A percentile compares a stretch with the other conserved stretches of the same genome.
phyloP scores from a whole-genome alignment of 1,140 invertebrate genomes.

The Phymorhynchus buccinoides region DNA sequence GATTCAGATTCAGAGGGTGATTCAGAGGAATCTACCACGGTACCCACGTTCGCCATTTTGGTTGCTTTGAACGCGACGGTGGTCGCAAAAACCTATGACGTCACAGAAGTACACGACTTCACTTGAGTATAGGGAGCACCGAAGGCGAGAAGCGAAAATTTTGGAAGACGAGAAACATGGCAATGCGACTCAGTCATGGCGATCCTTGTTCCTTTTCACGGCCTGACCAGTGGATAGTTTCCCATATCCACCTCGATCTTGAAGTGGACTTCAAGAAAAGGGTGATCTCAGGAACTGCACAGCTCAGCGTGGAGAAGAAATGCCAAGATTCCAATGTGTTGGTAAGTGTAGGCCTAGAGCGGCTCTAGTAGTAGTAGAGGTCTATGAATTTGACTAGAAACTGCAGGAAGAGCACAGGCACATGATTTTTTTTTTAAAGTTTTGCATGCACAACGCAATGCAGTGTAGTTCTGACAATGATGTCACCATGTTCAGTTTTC shows the following conservation, averaged over 20 bases:
- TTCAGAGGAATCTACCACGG: too few species aligned
- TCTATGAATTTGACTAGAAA: too few species aligned
- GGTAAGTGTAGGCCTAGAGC: constrained; percentile 54
- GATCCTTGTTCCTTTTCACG: constrained; percentile 83
- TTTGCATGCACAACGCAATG: too few species aligned
- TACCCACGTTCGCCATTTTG: too few species aligned
- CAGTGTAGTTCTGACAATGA: too few species aligned
- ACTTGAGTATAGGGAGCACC: not conserved
- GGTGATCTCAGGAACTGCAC: constrained; percentile 71
- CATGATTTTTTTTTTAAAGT: too few species aligned
- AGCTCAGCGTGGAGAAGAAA: constrained; percentile 67
- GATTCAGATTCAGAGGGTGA: too few species aligned
- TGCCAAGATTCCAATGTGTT: constrained; percentile 52
- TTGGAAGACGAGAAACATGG: constrained; percentile 39
- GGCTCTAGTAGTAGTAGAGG: too few species aligned
- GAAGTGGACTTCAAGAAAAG: constrained; percentile 77
- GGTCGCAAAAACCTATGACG: not conserved
- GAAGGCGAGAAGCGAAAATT: not conserved
- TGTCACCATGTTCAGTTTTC: too few species aligned
- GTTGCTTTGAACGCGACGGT: constrained; percentile 45
- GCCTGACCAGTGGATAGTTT: constrained; percentile 78
- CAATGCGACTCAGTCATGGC: constrained; percentile 74
- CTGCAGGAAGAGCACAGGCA: too few species aligned
- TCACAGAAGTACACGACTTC: not conserved
- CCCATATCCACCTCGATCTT: constrained; percentile 78